Conservation (phyloP, 1,140 invertebrate genomes). For the Cataglyphis hispanica region DNA sequence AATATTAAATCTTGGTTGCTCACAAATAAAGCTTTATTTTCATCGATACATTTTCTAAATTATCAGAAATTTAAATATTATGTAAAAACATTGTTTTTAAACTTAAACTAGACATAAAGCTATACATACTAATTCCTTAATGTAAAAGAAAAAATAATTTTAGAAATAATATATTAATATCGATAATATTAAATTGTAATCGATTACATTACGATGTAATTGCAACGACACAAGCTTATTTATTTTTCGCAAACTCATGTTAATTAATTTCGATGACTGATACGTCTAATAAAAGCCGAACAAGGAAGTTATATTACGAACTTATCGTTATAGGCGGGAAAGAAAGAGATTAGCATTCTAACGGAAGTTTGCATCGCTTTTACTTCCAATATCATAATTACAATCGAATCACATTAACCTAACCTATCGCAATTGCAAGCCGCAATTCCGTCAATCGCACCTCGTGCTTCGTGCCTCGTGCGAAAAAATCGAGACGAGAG, state of each 20-base stretch:
- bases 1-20: not conserved
- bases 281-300: not conserved
- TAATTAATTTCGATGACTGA: slow-evolving; percentile 27
- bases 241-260: not conserved
- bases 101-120: not conserved
- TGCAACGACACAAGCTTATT: not conserved
- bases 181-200: not conserved
- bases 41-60: not conserved
- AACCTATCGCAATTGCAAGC: not conserved
- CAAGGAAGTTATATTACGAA: not conserved
- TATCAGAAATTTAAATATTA: not conserved
- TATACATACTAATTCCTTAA: not conserved
- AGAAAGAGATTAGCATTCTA: not conserved
- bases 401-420: not conserved
- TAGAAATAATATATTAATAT: not conserved
- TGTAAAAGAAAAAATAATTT: not conserved
- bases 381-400: not conserved
- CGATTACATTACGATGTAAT: not conserved
- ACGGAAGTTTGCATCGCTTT: not conserved
- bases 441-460: not conserved
- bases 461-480: not conserved
- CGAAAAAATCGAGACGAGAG: no score
- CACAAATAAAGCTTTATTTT: not conserved
- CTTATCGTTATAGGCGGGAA: not conserved
- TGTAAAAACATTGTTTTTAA: not conserved